Evolutionary conservation across 1,140 invertebrate genomes (phyloP), one percentile per base, ranked within the genome.

Genomic region (Homarus americanus): DNA sequence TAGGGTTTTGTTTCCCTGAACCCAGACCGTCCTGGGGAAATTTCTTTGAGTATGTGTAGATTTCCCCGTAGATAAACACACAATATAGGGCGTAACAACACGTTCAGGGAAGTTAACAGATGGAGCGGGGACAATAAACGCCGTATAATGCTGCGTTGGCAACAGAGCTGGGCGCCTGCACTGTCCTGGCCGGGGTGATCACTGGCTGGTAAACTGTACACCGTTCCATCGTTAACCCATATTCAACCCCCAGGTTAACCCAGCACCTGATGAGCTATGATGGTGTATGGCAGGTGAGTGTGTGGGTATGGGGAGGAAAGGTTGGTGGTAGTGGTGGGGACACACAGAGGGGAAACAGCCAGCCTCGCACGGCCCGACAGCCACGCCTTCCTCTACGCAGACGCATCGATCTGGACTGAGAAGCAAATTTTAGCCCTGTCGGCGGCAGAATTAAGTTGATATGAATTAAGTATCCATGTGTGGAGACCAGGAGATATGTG

Each of bases 401-500:
- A 87, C 86, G 53, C 86, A 87, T 87, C 86, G 86, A 87, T 87
- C 86, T 80, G n/a, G 76, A 63, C 75, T 53, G 76, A 36, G 78
- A 40, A 87, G 76, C 76, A 87, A 87, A 87, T 87, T 87, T 87
- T 80, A 87, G 86, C 44, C 86, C 86, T 80, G 86, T 69, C 75
- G 86, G 75, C 76, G 86, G 76, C 86, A 79, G 76, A 87, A 80
- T 87, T 78, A 80, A 78, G 38, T 44, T 79, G 34, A 87, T 78
- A 40, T 66, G 86, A 80, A 78, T 87, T 87, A 79, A 69, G 17
- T 69, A 69, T 32, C 28, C 63, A 69, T 24, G 53, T 58, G 20
- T 4, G 24, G 53, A 10, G 53, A 58, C 17, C 17, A 24, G 53
- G 20, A 58, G 4, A 58, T 4, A 20, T 58, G 20, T 15, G 53